Percentiles rank a stretch among this genome's conserved stretches.
Evolutionary conservation across 2,797 vertebrate genomes (phyloP).

Genomic region (Myioborus melanocephalus): DNA sequence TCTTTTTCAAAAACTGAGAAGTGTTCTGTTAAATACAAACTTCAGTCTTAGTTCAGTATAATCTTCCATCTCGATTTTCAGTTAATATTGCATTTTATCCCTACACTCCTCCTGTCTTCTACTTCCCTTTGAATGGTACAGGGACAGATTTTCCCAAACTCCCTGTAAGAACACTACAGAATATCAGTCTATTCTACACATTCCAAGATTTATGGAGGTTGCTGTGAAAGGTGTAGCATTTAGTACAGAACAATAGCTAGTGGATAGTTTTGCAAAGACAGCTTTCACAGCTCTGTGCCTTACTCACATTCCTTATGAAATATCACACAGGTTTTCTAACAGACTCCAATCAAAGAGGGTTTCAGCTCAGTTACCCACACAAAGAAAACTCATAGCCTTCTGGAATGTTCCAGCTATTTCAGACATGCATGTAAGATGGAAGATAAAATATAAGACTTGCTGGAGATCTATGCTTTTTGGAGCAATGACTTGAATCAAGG

Average conservation of each 20-base stretch:
- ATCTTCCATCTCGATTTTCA: background rate
- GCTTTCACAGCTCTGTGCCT: background rate
- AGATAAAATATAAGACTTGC: background rate
- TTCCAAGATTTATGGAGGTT: background rate
- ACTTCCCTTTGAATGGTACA: background rate
- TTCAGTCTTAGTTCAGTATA: background rate
- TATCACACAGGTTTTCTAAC: background rate
- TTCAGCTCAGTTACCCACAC: background rate
- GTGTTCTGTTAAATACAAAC: background rate
- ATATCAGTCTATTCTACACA: background rate
- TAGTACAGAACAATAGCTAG: background rate
- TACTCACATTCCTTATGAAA: background rate
- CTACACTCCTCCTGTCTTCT: background rate
- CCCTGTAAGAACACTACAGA: background rate
- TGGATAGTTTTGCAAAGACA: background rate
- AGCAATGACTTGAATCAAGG: background rate
- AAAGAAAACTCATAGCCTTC: background rate
- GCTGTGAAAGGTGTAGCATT: background rate
- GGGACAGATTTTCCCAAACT: background rate
- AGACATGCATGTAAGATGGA: background rate
- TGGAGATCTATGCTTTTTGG: background rate
- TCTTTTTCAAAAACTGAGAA: background rate
- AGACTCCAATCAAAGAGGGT: background rate
- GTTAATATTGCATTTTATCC: background rate
- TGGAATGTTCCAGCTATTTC: background rate